Percentiles rank a stretch among this genome's conserved stretches.
These are phyloP conservation scores for Lepisosteus oculatus DNA, from an alignment of 2,113 vertebrate species.

Conservation along the genomic window DNA sequence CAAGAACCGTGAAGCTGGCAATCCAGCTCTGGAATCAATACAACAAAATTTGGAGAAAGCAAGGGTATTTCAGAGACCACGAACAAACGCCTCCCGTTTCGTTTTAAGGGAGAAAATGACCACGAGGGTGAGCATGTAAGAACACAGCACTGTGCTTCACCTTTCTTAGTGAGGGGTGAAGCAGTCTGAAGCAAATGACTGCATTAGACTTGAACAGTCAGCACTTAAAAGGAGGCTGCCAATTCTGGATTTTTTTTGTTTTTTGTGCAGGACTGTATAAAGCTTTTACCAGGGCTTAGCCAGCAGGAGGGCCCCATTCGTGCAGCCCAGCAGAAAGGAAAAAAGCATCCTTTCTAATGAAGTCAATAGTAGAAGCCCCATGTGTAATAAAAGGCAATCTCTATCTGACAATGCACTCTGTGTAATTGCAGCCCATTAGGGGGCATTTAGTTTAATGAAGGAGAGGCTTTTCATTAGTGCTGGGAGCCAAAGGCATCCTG, in stretches of 20 bases:
- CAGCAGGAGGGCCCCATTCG: neutral
- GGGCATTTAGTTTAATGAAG: conserved; percentile 58
- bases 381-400: conserved; percentile 38
- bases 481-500: conserved; percentile 18
- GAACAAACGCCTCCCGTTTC: too few species aligned
- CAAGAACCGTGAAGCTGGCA: too few species aligned
- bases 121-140: too few species aligned
- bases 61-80: too few species aligned
- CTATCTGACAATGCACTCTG: conserved; percentile 52
- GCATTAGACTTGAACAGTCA: neutral
- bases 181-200: too few species aligned
- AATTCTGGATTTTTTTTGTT: too few species aligned
- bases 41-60: too few species aligned
- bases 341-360: conserved; percentile 51
- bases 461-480: conserved; percentile 39
- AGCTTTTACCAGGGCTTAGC: neutral
- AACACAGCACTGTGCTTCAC: too few species aligned
- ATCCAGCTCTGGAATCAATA: too few species aligned
- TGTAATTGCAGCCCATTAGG: conserved; percentile 46
- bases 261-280: neutral
- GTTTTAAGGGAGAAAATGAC: too few species aligned
- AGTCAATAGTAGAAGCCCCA: conserved; percentile 47
- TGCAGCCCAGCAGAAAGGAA: neutral
- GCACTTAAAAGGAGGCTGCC: neutral
- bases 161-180: too few species aligned